Base-by-base conservation (phyloP, 2,113 vertebrate genomes). In the Chiloscyllium plagiosum region DNA sequence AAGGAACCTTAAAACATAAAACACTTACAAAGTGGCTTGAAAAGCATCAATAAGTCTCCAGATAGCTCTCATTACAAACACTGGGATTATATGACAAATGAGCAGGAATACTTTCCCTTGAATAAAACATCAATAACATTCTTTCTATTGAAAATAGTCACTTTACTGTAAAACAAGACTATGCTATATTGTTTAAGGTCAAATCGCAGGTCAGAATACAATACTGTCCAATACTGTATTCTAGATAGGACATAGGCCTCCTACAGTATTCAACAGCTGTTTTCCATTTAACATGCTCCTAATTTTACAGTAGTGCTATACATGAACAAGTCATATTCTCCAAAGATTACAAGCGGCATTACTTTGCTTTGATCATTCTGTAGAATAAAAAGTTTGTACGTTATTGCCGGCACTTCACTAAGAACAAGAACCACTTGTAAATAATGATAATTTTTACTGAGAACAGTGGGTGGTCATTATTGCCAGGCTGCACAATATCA, bases 281-380 rank as follows among this genome's bases (percentile, higher is more conserved):
- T 95, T 72, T 26, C 68, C 94, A 95, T 95, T 95, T 95, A 72
- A 8, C 69, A 72, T 24, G 69, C 94, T 76, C 94, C 72, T 95
- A 95, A 95, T 76, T 95, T 95, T 95, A 95, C 94, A 95, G 94
- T 95, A 76, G 94, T 95, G 94, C 69, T 47, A 50, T 72, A 70
- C 69, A 70, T 95, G 94, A 95, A 72, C 94, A 33, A 76, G 68
- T 72, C 24, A 72, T 95, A 95, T 5, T 95, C 94, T 95, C 94
- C 24, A 26, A 72, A 65, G 69, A 72, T 72, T 52, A 76, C 94
- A 95, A 76, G 68, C 5, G 24, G 47, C 24, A 47, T 24, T 70
- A 47, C 69, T 72, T 52, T 61, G 52, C 12, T 90, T 70, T 95
- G 94, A 72, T 95, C 94, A 52, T 72, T 95, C 15, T 72, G 94